Conservation (phyloP, 1,140 invertebrate species). For the Zaprionus capensis region DNA sequence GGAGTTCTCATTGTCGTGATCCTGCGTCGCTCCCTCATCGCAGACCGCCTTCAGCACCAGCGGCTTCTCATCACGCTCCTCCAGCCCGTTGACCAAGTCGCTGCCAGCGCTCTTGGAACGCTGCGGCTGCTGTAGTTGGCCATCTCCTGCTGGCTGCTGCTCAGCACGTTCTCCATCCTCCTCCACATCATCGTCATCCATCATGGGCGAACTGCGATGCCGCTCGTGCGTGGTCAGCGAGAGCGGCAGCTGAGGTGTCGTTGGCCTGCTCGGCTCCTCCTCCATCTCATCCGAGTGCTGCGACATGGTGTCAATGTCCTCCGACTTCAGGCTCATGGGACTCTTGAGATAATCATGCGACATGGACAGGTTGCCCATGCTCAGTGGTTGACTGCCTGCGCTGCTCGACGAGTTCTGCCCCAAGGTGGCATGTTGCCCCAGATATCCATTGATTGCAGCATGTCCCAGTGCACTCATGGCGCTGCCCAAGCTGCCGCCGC, state of each 20-base stretch:
- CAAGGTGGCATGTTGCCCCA: slow-evolving; percentile 74
- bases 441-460: slow-evolving; percentile 77
- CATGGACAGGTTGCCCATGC: slow-evolving; percentile 77
- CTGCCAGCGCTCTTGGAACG: slow-evolving; percentile 40
- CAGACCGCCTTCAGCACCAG: slow-evolving; percentile 18
- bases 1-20: slow-evolving; percentile 52
- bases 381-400: slow-evolving; percentile 74
- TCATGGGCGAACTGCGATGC: slow-evolving; percentile 69
- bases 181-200: slow-evolving; percentile 64
- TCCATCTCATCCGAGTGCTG: slow-evolving; percentile 84
- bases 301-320: slow-evolving; percentile 84
- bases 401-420: slow-evolving; percentile 79
- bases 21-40: slow-evolving; percentile 4
- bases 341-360: slow-evolving; percentile 83
- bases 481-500: slow-evolving; percentile 84
- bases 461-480: slow-evolving; percentile 76
- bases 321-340: slow-evolving; percentile 81
- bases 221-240: slow-evolving; percentile 82
- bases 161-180: slow-evolving; percentile 18
- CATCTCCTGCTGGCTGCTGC: slow-evolving; percentile 20
- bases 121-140: slow-evolving; percentile 19
- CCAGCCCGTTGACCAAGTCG: slow-evolving; percentile 56
- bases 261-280: slow-evolving; percentile 73
- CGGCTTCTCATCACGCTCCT: slow-evolving; percentile 56
- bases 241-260: slow-evolving; percentile 78